Evolutionary conservation across 2,113 vertebrate species (phyloP).

Genomic region (Xiphophorus hellerii): DNA sequence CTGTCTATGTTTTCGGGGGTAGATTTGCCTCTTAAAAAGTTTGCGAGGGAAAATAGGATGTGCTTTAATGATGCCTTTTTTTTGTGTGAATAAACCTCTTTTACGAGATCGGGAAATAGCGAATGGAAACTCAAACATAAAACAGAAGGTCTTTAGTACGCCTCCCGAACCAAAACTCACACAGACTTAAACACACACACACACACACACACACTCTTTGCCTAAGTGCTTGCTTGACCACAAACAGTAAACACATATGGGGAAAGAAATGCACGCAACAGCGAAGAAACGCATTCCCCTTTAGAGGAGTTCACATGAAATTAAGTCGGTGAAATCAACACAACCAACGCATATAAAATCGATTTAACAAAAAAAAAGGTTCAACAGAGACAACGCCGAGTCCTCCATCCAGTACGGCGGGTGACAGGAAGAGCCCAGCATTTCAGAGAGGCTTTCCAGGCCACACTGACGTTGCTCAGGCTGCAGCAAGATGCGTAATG

Average conservation of each 20-base stretch:
- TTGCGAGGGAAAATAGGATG: conserved; percentile 58
- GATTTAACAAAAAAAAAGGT: background rate
- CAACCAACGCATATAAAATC: conserved; percentile 32
- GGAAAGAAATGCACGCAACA: conserved; percentile 29
- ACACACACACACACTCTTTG: conserved; percentile 5
- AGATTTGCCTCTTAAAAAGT: conserved; percentile 33
- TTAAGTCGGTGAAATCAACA: conserved; percentile 31
- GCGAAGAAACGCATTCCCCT: conserved; percentile 18
- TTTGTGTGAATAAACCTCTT: conserved; percentile 72
- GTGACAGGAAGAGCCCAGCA: conserved; percentile 69
- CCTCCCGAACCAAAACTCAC: conserved; percentile 17
- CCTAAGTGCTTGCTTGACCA: conserved; percentile 23
- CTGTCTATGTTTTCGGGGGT: conserved; percentile 25
- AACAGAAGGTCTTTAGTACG: conserved; percentile 70
- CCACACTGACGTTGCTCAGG: conserved; percentile 81
- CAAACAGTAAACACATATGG: conserved; percentile 49
- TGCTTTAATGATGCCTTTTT: conserved; percentile 56
- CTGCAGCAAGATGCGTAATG: conserved; percentile 58
- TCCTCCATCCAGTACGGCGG: conserved; percentile 46
- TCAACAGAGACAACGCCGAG: conserved; percentile 55
- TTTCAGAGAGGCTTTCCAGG: conserved; percentile 79
- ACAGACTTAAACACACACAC: conserved; percentile 8
- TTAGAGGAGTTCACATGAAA: conserved; percentile 8
- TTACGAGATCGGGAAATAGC: conserved; percentile 71
- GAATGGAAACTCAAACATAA: conserved; percentile 72